Base-by-base conservation (phyloP, 2,888 invertebrate species). In the Camptogramma bilineatum region DNA sequence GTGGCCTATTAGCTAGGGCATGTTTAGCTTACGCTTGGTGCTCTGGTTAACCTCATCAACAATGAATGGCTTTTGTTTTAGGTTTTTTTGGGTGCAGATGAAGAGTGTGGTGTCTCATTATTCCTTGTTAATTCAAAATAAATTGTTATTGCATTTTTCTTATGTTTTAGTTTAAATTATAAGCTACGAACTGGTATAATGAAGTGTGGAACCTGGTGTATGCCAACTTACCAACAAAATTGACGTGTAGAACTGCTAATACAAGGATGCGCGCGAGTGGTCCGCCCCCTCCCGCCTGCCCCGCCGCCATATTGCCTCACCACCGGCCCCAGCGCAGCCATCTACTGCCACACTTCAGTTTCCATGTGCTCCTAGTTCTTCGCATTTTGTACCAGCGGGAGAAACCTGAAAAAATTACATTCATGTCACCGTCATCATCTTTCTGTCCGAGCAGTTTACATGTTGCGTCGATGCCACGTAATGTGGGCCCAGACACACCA, bases 221-320 rank as follows among this genome's bases (percentile, higher is more conserved):
- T n/a, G n/a, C n/a, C 18, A 28, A 78, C 88, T 85, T 80, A 93
- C 93, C 93, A 78, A 91, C 85, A 82, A 93, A 93, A 82, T 93
- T 93, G 59, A 90, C 91, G 70, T 93, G 91, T 71, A 93, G 74
- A 18, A 93, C 82, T 54, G 91, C 91, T 51, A 92, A 75, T 16
- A 92, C 76, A 5, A 93, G 80, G 53, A 93, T 82, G 68, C 90
- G 91, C 74, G 92, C 90, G 76, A 92, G 91, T 74, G 91, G 86
- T 69, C 85, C 83, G 55, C 91, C 85, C 60, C 86, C 84, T 66
- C 84, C 81, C 76, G 82, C 76, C 73, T 82, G 85, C 81, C 84
- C 82, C 71, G 80, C 79, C 71, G 87, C 90, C 92, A 91, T 91
- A 69, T 83, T 90, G 80, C 62, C 72, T 92, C 86, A 92, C 75